A percentile compares a stretch with the other conserved stretches of the same genome.
These are phyloP conservation scores for Hymenopus coronatus DNA, from an alignment of 2,888 invertebrate genomes.

Conservation along the genomic window DNA sequence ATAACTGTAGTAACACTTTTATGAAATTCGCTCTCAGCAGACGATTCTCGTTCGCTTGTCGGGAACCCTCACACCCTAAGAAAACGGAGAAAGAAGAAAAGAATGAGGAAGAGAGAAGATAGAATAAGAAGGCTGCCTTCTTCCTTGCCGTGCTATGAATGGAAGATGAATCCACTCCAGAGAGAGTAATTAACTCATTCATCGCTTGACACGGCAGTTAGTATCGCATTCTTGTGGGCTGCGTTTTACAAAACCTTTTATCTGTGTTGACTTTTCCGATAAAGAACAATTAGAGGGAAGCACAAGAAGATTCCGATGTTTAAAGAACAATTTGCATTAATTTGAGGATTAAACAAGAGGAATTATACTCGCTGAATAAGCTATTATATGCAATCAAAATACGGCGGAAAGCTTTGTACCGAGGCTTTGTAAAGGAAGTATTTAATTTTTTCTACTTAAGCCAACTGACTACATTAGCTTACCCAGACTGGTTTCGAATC, in stretches of 20 bases:
- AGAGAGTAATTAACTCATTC: conserved; percentile 29
- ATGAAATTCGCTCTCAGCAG: conserved; percentile 3
- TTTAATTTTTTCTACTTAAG: too few species aligned
- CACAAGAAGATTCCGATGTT: conserved; percentile 7
- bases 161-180: conserved; percentile 27
- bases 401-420: not conserved
- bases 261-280: conserved; percentile 21
- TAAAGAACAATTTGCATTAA: conserved; percentile 21
- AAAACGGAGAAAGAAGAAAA: not conserved
- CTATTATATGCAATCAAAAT: conserved; percentile 12
- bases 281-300: conserved; percentile 18
- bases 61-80: not conserved
- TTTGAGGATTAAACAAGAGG: conserved; percentile 3
- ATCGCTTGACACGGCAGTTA: conserved; percentile 18
- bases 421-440: too few species aligned
- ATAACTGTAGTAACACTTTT: conserved; percentile 3
- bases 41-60: not conserved
- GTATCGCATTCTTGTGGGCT: conserved; percentile 1
- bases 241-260: conserved; percentile 18
- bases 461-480: too few species aligned
- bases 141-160: conserved; percentile 22
- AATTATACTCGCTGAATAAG: not conserved
- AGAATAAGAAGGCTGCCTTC: not conserved
- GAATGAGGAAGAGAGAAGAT: not conserved
- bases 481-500: too few species aligned